Base-by-base conservation (phyloP, 2,888 invertebrate genomes). In the Chesias legatella region DNA sequence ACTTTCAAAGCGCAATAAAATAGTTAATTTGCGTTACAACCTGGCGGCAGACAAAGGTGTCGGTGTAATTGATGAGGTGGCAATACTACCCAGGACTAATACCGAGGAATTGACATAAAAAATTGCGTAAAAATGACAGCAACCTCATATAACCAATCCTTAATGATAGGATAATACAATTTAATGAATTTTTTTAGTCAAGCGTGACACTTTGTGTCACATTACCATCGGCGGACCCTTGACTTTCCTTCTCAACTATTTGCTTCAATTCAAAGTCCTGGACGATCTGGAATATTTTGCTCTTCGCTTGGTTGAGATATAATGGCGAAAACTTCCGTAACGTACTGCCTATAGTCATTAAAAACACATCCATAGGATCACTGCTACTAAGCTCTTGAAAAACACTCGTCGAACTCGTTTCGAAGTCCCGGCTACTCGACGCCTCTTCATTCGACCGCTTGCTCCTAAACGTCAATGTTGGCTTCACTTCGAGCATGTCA, bases 241-340 rank as follows among this genome's bases (percentile, higher is more conserved):
- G 35, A 6, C 34, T 21, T 17, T 48, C 50, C 7, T 44, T 52
- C 17, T 42, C 44, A 9, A 43, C 41, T 11, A 52, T 53, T 55
- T 86, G 86, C 48, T 84, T 65, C 39, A 86, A 44, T 52, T 86
- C 86, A 50, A 79, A 85, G 28, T 86, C 83, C 44, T 85, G 86
- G 0, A 86, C 85, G n/a, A 84, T 77, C 27, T 83, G 81, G 35
- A 85, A 85, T 33, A 86, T 84, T 51, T 84, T 84, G 45, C 75
- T 81, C 52, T 86, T 86, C 1, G 86, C 85, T 56, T 83, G 81
- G 34, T 86, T 86, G 53, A 85, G 35, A 13, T 79, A 81, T 41
- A 80, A 81, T 0, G 85, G 85, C 0, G 62, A 74, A 7, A 86
- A 77, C 29, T 76, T 84, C 43, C 73, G 67, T 1, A 86, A 35